Percentiles rank a stretch among this genome's conserved stretches.
phyloP scores from a whole-genome alignment of 2,797 vertebrate genomes.

The Helostoma temminkii region DNA sequence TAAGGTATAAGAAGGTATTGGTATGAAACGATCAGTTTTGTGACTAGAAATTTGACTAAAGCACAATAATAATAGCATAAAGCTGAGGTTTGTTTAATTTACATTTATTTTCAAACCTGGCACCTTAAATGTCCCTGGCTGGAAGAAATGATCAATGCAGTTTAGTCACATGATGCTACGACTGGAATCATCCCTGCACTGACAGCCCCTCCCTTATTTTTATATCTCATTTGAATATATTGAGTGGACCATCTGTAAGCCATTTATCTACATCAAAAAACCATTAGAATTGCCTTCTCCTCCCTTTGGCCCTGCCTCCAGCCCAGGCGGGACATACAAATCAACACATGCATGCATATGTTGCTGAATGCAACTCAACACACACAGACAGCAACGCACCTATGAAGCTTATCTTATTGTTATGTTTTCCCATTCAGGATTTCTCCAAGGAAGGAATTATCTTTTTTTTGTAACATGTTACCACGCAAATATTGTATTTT shows the following conservation, averaged over 20 bases:
- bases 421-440: constrained; percentile 4
- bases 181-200: constrained; percentile 55
- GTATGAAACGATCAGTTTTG: too few species aligned
- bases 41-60: too few species aligned
- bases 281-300: constrained; percentile 74
- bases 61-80: too few species aligned
- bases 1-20: too few species aligned
- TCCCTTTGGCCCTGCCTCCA: constrained; percentile 65
- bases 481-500: background rate
- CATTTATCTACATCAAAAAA: constrained; percentile 88
- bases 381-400: background rate
- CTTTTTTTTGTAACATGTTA: background rate
- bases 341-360: constrained; percentile 69
- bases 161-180: constrained; percentile 45
- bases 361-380: constrained; percentile 36
- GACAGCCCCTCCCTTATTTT: constrained; percentile 72
- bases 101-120: background rate
- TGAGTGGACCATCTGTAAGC: constrained; percentile 87
- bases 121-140: constrained; percentile 3
- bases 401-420: constrained; percentile 14
- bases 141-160: constrained; percentile 37
- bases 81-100: too few species aligned
- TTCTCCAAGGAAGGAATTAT: background rate
- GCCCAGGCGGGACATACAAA: constrained; percentile 58
- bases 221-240: constrained; percentile 86